Percentiles rank a stretch among this genome's conserved stretches.
Evolutionary conservation across 2,113 vertebrate genomes (phyloP).

Genomic region (Anoplopoma fimbria): DNA sequence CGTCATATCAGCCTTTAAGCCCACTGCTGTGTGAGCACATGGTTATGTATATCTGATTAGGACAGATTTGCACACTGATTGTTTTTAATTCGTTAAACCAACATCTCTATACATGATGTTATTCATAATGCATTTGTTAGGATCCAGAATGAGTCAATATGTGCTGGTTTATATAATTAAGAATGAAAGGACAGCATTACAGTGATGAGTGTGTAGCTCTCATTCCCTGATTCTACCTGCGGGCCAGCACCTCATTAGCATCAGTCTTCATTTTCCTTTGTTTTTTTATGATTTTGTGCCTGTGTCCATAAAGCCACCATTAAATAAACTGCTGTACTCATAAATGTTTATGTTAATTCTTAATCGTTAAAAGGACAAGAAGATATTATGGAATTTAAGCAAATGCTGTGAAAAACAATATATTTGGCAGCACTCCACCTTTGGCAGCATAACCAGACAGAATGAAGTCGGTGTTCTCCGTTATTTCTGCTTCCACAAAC

Average conservation of each 20-base stretch:
- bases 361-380: not conserved
- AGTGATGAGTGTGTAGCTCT: not conserved
- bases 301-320: not conserved
- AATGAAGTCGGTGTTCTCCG: constrained; percentile 3
- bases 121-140: not conserved
- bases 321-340: not conserved
- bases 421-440: not conserved
- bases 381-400: not conserved
- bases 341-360: not conserved
- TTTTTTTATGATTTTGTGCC: not conserved
- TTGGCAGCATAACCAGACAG: constrained; percentile 1
- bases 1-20: not conserved
- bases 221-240: not conserved
- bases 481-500: constrained; percentile 26
- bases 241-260: not conserved
- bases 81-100: not conserved
- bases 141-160: not conserved
- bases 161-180: too few species aligned
- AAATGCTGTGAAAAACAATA: not conserved
- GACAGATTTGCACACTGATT: not conserved
- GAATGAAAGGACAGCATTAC: not conserved
- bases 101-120: not conserved
- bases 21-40: not conserved
- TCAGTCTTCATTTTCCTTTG: not conserved
- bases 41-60: not conserved